Conservation (phyloP, 1,140 invertebrate species). For the Pseudomyrmex gracilis region DNA sequence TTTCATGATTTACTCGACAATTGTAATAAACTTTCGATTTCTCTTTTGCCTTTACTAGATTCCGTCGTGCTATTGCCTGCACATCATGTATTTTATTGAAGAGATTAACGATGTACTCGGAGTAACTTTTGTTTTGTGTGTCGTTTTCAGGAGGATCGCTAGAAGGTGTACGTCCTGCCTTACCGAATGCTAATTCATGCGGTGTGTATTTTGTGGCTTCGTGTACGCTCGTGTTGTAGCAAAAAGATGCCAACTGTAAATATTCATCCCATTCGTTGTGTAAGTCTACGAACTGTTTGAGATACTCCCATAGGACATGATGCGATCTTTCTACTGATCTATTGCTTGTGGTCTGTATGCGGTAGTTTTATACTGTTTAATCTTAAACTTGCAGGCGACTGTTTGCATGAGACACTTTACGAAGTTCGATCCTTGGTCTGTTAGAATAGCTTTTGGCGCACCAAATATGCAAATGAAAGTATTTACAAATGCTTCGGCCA, state of each 20-base stretch:
- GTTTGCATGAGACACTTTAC: neutral
- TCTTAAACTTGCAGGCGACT: neutral
- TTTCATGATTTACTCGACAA: too few relatives aligned
- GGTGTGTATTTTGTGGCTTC: conserved; percentile 22
- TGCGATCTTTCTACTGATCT: conserved; percentile 68
- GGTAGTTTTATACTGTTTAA: neutral
- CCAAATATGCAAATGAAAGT: neutral
- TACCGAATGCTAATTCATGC: too few relatives aligned
- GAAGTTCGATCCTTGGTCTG: neutral
- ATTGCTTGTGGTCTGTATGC: conserved; percentile 44
- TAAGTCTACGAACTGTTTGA: conserved; percentile 69
- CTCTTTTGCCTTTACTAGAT: too few relatives aligned
- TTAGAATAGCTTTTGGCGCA: neutral
- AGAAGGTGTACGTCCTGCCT: neutral
- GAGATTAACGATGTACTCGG: conserved; percentile 5
- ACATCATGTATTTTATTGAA: neutral
- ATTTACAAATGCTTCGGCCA: conserved; percentile 12
- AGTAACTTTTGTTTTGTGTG: conserved; percentile 1
- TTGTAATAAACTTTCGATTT: too few relatives aligned
- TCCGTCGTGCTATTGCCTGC: too few relatives aligned
- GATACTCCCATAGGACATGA: conserved; percentile 66
- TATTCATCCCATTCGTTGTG: conserved; percentile 79
- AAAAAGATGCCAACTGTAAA: conserved; percentile 61
- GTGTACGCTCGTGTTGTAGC: conserved; percentile 69
- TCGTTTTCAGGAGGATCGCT: neutral